Percentiles rank a stretch among this genome's conserved stretches.
Evolutionary conservation across 2,797 vertebrate species (phyloP).

Genomic region (Dicrostonyx torquatus): DNA sequence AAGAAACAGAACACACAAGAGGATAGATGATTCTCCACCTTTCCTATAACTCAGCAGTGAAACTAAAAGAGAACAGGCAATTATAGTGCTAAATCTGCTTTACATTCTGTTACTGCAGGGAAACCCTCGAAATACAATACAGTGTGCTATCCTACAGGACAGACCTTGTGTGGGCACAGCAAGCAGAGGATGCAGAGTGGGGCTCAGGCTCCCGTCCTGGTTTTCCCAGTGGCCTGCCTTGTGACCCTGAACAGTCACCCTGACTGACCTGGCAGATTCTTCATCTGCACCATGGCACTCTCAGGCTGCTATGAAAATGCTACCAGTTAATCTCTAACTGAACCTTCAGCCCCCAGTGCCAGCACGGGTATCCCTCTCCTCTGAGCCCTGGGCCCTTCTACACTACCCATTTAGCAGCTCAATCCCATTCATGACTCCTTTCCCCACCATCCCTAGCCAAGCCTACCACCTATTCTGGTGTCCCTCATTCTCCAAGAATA

Average conservation of each 20-base stretch:
- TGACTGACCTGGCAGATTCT: not conserved
- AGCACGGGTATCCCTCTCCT: not conserved
- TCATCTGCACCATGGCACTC: not conserved
- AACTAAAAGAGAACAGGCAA: not conserved
- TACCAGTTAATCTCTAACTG: not conserved
- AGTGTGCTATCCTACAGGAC: not conserved
- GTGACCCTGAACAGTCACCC: not conserved
- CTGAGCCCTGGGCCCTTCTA: not conserved
- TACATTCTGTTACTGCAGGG: not conserved
- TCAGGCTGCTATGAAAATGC: not conserved
- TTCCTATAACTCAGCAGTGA: not conserved
- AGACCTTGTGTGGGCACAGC: rapidly evolving
- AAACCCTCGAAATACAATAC: not conserved
- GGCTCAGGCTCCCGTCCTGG: not conserved
- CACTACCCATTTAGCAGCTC: not conserved
- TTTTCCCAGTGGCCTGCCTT: not conserved
- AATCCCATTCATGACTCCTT: not conserved
- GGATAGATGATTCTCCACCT: not conserved
- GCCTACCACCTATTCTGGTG: not conserved
- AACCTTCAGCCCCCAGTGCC: not conserved
- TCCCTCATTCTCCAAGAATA: not conserved
- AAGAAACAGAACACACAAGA: not conserved
- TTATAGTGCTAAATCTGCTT: not conserved
- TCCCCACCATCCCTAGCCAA: not conserved
- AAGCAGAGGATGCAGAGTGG: not conserved